A percentile compares a stretch with the other conserved stretches of the same genome.
These are phyloP conservation scores for Erebia palarica DNA, from an alignment of 2,888 invertebrate species.

Conservation along the genomic window DNA sequence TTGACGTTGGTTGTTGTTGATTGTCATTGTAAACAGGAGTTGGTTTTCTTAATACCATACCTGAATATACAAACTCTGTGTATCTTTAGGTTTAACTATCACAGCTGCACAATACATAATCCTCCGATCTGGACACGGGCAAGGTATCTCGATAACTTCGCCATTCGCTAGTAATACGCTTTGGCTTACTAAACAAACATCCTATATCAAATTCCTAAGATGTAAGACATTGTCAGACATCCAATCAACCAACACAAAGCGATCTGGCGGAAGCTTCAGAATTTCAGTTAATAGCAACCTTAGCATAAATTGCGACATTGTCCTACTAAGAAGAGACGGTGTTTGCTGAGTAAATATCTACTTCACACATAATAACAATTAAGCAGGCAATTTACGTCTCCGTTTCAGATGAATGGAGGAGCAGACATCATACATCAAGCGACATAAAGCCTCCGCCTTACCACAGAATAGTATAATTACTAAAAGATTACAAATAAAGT, in stretches of 20 bases:
- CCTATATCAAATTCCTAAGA: constrained; percentile 18
- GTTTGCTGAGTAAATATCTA: constrained; percentile 51
- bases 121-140: background rate
- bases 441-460: no score
- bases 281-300: constrained; percentile 27
- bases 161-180: constrained; percentile 12
- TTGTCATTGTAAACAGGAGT: no score
- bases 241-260: constrained; percentile 30
- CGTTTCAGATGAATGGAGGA: background rate
- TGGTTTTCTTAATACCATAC: no score
- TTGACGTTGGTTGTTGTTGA: no score
- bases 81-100: background rate
- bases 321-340: constrained; percentile 39
- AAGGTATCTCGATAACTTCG: constrained; percentile 16
- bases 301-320: constrained; percentile 43
- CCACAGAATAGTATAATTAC: no score
- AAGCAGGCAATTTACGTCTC: background rate
- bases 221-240: constrained; percentile 23
- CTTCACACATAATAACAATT: constrained; percentile 30
- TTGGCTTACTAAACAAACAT: constrained; percentile 17
- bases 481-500: no score
- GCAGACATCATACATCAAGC: no score
- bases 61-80: no score
- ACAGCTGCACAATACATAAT: background rate
- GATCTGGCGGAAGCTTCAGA: constrained; percentile 20